Evolutionary conservation across 30 jellyfish, hydroid and myxozoan genomes (phyloP), one percentile per base, ranked within the genome.

Genomic region (Calvadosia cruxmelitensis): DNA sequence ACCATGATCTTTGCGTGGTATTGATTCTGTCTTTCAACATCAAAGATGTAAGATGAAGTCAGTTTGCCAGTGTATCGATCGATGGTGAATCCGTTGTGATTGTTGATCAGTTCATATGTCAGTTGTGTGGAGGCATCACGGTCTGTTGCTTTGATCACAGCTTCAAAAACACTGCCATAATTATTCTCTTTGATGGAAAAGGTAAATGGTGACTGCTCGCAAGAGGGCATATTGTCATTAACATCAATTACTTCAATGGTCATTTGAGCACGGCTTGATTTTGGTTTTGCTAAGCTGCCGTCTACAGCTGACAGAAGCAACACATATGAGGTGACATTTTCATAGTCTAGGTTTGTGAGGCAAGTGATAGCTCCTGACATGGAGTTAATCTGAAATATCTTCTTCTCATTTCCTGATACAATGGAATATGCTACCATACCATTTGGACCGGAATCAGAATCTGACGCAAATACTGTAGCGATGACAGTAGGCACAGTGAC

Each of bases 181-280:
- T 42, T 42, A 20, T 42, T 42, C 20, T 42, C 57, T 42, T 42
- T 42, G 57, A 42, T 42, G 20, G 57, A 42, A 20, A 42, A 42
- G 10, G 20, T 42, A 42, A 42, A 42, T 42, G 57, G 57, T 42
- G 7, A 20, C 20, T 42, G 7, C 7, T 20, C 57, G 20, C 73
- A 82, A 25, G 51, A 50, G 1, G 94, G 94, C 35, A 30, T 7
- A 70, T 82, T 82, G 49, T 82, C 94, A 64, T 82, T 82, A 3
- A 82, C 76, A 68, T 82, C 87, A 26, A 81, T 67, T 20, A 82
- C 70, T 24, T 28, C 63, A 24, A 82, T 34, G 1, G 34, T 27
- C 13, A 74, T 87, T 16, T 35, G 63, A 1, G 76, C 75, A 53
- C 63, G 52, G 50, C 78, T 29, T n/a, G 68, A 12, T 12, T 78